Percentiles rank a stretch among this genome's conserved stretches.
Evolutionary conservation across 2,113 vertebrate species (phyloP).

Genomic region (Nipponia nippon): DNA sequence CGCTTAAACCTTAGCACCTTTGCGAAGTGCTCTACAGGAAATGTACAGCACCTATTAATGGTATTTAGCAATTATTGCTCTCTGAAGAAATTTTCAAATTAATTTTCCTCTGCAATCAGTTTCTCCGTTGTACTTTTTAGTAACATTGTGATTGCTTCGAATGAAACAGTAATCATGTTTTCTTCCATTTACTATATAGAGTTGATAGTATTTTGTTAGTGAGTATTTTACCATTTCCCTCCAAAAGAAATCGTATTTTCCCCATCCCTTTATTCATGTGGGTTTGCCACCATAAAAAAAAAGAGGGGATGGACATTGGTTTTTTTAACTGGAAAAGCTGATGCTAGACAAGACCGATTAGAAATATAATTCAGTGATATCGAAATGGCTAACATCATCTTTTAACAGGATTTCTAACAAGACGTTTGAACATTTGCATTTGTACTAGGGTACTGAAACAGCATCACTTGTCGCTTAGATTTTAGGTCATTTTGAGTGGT

Average conservation of each 20-base stretch:
- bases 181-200: neutral
- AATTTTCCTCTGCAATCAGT: neutral
- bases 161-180: neutral
- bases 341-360: neutral
- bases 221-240: neutral
- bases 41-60: neutral
- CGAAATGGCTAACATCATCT: neutral
- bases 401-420: neutral
- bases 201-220: neutral
- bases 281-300: neutral
- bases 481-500: neutral
- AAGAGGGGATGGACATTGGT: neutral
- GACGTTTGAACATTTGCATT: neutral
- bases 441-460: neutral
- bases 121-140: neutral
- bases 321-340: neutral
- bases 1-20: neutral
- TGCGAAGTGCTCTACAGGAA: neutral
- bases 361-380: neutral
- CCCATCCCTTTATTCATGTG: neutral
- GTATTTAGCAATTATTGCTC: neutral
- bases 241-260: neutral
- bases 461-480: neutral
- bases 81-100: neutral
- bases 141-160: neutral